phyloP scores from a whole-genome alignment of 2,797 vertebrate species.

The Manis crassicaudata region DNA sequence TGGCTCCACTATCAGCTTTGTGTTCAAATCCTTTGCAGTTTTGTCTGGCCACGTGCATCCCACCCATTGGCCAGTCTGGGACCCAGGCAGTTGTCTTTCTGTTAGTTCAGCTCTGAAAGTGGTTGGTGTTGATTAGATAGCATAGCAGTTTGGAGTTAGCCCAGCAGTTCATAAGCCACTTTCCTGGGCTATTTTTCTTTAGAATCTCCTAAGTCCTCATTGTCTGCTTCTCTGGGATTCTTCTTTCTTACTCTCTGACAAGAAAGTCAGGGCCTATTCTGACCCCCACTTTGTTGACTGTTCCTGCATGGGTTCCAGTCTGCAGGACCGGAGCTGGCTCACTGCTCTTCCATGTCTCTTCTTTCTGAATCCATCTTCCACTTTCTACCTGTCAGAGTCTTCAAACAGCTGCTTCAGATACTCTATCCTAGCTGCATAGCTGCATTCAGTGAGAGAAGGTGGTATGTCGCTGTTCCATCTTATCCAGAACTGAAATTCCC shows the following conservation, averaged over 20 bases:
- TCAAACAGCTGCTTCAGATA: fast-evolving
- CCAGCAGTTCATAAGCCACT: too few species aligned
- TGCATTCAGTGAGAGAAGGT: not conserved
- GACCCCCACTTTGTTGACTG: not conserved
- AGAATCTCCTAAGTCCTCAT: not conserved
- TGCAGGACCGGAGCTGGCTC: not conserved
- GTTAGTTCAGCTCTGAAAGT: not conserved
- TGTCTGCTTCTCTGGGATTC: too few species aligned
- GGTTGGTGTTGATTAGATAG: too few species aligned
- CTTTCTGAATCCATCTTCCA: not conserved
- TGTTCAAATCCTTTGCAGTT: not conserved
- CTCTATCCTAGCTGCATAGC: not conserved
- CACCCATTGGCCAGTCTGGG: fast-evolving
- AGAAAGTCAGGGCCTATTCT: not conserved
- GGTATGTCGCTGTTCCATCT: not conserved
- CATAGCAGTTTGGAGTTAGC: not conserved
- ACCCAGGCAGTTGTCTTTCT: too few species aligned
- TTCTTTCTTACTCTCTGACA: not conserved
- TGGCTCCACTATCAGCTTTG: not conserved
- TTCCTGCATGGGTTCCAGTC: not conserved
- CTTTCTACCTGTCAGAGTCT: not conserved
- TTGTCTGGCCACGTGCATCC: fast-evolving
- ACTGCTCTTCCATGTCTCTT: fast-evolving
- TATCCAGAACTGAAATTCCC: not conserved
- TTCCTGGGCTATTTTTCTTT: not conserved